Percentiles rank a stretch among this genome's conserved stretches.
These are phyloP conservation scores for Poecilus cupreus DNA, from an alignment of 2,888 invertebrate genomes.

Conservation along the genomic window DNA sequence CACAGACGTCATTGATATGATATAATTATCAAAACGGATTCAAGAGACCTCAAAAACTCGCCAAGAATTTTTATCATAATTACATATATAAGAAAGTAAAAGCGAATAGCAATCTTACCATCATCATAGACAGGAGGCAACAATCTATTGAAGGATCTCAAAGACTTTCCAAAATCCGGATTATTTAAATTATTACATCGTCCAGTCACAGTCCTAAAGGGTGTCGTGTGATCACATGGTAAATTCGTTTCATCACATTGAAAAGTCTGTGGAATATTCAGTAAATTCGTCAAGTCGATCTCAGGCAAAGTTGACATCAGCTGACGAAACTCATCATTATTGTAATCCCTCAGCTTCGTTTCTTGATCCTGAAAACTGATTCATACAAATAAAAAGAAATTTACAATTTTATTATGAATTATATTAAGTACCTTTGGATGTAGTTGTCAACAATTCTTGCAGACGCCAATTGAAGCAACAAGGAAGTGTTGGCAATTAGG, in stretches of 20 bases:
- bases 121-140: constrained; percentile 78
- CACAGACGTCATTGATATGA: no score
- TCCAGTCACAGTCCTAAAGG: constrained; percentile 82
- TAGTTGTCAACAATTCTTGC: constrained; percentile 71
- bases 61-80: no score
- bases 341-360: constrained; percentile 10
- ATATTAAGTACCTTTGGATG: constrained; percentile 66
- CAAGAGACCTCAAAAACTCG: no score
- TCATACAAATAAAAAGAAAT: constrained; percentile 31
- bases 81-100: no score
- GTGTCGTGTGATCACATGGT: constrained; percentile 73
- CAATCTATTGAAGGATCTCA: constrained; percentile 77
- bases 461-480: constrained; percentile 73
- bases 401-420: not conserved
- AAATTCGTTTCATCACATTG: constrained; percentile 70
- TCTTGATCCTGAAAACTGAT: constrained; percentile 59
- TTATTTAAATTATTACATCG: constrained; percentile 83
- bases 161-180: constrained; percentile 81
- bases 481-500: constrained; percentile 72
- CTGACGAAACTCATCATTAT: constrained; percentile 67
- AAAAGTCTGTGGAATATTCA: constrained; percentile 71
- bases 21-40: no score
- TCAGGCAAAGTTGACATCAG: constrained; percentile 71
- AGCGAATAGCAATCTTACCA: no score
- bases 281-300: constrained; percentile 71